These are phyloP conservation scores for Apantesis nais DNA, from an alignment of 2,888 invertebrate species.

Conservation along the genomic window DNA sequence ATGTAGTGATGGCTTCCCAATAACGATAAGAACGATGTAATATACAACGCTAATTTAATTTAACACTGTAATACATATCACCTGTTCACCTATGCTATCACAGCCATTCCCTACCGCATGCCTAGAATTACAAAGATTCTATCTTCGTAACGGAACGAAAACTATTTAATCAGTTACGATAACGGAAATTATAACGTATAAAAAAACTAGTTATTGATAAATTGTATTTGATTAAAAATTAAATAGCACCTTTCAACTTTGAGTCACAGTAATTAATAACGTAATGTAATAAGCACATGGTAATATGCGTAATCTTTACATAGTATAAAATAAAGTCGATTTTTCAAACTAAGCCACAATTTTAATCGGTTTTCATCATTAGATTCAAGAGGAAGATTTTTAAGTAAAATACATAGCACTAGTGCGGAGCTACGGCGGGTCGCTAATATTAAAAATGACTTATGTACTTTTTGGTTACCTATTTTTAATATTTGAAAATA, in stretches of 20 bases:
- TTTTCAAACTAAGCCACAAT: too few species aligned
- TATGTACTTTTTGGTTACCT: too few species aligned
- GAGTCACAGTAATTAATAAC: neutral
- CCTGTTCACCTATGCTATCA: neutral
- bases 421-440: too few species aligned
- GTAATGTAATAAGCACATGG: neutral
- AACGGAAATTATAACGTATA: constrained; percentile 43
- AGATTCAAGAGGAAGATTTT: too few species aligned
- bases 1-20: neutral
- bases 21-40: neutral
- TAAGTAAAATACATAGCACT: too few species aligned
- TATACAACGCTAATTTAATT: neutral
- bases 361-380: too few species aligned
- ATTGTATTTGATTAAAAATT: neutral
- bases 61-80: neutral
- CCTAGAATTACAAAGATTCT: constrained; percentile 7
- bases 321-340: too few species aligned
- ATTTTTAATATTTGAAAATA: too few species aligned
- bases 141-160: constrained; percentile 28
- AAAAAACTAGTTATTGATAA: constrained; percentile 10
- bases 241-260: neutral
- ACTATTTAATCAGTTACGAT: constrained; percentile 23
- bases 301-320: too few species aligned
- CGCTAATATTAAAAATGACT: too few species aligned
- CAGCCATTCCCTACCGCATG: neutral